These are phyloP conservation scores for Tetragonula clypearis DNA, from an alignment of 1,140 invertebrate species.

Conservation along the genomic window DNA sequence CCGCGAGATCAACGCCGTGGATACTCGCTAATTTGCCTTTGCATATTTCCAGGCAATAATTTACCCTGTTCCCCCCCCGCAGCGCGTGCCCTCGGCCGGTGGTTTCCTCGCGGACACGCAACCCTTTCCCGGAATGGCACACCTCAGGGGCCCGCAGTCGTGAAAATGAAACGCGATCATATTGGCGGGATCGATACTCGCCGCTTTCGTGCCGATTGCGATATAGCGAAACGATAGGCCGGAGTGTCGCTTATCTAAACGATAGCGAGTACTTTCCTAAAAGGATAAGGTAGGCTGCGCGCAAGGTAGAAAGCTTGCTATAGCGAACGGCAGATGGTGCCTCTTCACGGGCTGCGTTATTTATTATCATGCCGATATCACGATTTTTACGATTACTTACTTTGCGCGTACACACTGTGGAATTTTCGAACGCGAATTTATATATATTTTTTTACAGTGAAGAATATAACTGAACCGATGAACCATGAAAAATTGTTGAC, in stretches of 20 bases:
- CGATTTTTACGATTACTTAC: no score
- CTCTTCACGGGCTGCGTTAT: slow-evolving; percentile 45
- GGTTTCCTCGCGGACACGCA: slow-evolving; percentile 80
- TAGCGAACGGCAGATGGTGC: slow-evolving; percentile 65
- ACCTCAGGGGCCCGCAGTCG: slow-evolving; percentile 82
- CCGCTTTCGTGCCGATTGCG: slow-evolving; percentile 46
- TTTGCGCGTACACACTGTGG: no score
- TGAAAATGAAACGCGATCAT: slow-evolving; percentile 55
- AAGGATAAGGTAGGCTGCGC: slow-evolving; percentile 64
- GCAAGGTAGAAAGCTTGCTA: slow-evolving; percentile 40
- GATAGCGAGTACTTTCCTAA: slow-evolving; percentile 44
- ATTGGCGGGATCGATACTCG: neutral
- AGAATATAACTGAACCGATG: no score
- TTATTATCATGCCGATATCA: neutral
- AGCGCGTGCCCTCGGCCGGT: slow-evolving; percentile 84
- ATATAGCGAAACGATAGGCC: slow-evolving; percentile 50
- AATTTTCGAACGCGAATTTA: no score
- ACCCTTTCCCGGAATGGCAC: slow-evolving; percentile 81
- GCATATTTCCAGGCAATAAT: slow-evolving; percentile 49
- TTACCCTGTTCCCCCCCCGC: slow-evolving; percentile 79
- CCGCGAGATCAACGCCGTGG: neutral
- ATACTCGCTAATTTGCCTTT: slow-evolving; percentile 37
- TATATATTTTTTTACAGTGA: no score
- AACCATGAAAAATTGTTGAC: no score
- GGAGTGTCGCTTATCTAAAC: slow-evolving; percentile 47